These are phyloP conservation scores for Danio choprae DNA, from an alignment of 2,797 vertebrate genomes.

Conservation along the genomic window DNA sequence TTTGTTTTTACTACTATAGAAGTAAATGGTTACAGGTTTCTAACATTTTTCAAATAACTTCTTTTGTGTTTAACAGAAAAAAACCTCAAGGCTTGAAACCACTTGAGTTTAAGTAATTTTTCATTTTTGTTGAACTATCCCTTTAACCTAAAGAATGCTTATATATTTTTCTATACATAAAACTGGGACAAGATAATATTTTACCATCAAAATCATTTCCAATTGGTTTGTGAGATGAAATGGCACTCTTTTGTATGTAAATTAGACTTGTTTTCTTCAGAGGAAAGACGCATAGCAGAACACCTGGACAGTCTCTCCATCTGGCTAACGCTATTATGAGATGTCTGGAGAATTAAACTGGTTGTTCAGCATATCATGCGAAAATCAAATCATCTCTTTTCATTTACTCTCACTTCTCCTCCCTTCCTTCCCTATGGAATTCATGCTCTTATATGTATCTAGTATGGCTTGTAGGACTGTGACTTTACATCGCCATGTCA, in stretches of 20 bases:
- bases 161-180: background rate
- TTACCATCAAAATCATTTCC: background rate
- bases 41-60: too few relatives aligned
- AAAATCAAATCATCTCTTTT: slow-evolving; percentile 24
- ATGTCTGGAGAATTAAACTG: slow-evolving; percentile 29
- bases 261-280: background rate
- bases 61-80: too few relatives aligned
- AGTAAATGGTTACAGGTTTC: too few relatives aligned
- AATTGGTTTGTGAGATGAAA: background rate
- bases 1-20: too few relatives aligned
- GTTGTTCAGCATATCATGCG: slow-evolving; percentile 17
- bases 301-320: background rate
- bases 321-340: slow-evolving; percentile 18
- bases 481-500: background rate
- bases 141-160: background rate
- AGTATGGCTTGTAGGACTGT: background rate
- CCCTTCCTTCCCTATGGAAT: background rate
- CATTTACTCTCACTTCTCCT: background rate
- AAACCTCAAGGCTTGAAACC: too few relatives aligned
- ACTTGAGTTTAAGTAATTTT: too few relatives aligned
- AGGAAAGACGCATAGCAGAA: slow-evolving; percentile 4
- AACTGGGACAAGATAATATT: background rate
- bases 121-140: too few relatives aligned
- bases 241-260: background rate
- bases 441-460: background rate